A percentile compares a stretch with the other conserved stretches of the same genome.
phyloP scores from a whole-genome alignment of 2,113 vertebrate species.

The Microtus pennsylvanicus region DNA sequence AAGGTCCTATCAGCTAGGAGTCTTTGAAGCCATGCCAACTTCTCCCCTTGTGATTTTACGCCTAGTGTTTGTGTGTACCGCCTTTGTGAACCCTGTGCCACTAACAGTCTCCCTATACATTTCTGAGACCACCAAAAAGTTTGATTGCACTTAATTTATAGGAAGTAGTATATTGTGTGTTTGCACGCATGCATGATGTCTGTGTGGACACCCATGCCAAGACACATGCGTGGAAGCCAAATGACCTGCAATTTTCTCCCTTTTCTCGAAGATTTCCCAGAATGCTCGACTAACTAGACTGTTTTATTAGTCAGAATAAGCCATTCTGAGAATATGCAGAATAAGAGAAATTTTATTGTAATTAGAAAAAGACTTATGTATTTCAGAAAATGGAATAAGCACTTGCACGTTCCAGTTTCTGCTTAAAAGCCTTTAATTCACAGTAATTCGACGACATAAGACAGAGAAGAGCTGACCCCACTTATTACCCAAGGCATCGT shows the following conservation, averaged over 20 bases:
- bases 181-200: neutral
- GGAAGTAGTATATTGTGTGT: neutral
- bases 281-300: slow-evolving; percentile 27
- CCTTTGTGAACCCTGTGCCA: neutral
- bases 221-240: neutral
- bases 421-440: slow-evolving; percentile 66
- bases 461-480: slow-evolving; percentile 45
- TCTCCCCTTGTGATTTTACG: neutral
- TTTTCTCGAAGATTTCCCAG: slow-evolving; percentile 40
- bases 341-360: slow-evolving; percentile 60
- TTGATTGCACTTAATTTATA: neutral
- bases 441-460: slow-evolving; percentile 57
- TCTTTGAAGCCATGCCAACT: neutral
- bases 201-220: neutral
- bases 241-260: neutral
- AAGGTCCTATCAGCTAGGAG: neutral
- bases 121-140: slow-evolving; percentile 30
- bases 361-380: slow-evolving; percentile 60
- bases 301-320: slow-evolving; percentile 44
- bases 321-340: slow-evolving; percentile 18
- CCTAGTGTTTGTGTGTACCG: neutral
- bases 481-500: slow-evolving; percentile 28
- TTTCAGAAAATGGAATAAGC: slow-evolving; percentile 42
- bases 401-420: slow-evolving; percentile 34
- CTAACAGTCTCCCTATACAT: fast-evolving